phyloP scores from a whole-genome alignment of 2,113 vertebrate genomes.

The Dicaeum eximium region DNA sequence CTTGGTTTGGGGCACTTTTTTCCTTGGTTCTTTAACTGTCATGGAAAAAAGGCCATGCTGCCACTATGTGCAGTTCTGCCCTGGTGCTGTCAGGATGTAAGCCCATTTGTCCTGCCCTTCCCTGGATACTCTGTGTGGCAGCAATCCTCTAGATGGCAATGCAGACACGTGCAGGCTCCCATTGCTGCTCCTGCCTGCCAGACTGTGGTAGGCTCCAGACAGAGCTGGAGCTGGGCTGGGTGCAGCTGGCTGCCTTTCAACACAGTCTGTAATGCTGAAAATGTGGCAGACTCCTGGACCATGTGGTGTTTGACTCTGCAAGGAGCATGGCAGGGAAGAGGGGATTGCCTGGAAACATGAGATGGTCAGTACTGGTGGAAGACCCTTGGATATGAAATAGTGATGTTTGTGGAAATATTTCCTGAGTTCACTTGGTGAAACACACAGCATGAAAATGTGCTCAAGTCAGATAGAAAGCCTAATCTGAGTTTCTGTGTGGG shows the following conservation, averaged over 20 bases:
- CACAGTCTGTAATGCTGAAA: neutral
- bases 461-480: neutral
- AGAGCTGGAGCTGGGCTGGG: neutral
- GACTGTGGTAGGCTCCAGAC: constrained; percentile 16
- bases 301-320: neutral
- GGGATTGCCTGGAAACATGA: neutral
- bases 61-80: neutral
- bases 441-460: neutral
- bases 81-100: neutral
- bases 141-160: constrained; percentile 57
- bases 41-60: neutral
- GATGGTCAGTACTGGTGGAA: neutral
- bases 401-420: neutral
- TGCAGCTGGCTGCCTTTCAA: constrained; percentile 8
- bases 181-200: neutral
- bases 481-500: neutral
- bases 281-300: neutral
- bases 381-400: neutral
- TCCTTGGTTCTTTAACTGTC: neutral
- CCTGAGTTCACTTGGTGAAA: neutral
- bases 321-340: neutral
- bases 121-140: neutral
- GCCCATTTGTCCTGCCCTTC: neutral
- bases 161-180: neutral
- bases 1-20: neutral